These are phyloP conservation scores for Coturnix japonica DNA, from an alignment of 2,113 vertebrate genomes.

Conservation along the genomic window DNA sequence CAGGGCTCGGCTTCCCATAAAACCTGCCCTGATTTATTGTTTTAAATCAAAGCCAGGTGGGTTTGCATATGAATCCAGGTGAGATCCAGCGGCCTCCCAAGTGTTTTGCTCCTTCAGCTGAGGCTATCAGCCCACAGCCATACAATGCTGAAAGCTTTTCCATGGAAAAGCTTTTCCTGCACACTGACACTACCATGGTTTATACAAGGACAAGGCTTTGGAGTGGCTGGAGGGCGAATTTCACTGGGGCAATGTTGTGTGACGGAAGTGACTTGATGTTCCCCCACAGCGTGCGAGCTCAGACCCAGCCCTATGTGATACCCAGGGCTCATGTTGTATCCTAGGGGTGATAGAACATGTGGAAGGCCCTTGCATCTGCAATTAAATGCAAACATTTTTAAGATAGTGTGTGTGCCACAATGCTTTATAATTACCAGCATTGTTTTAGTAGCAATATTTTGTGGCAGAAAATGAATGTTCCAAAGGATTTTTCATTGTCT, in stretches of 20 bases:
- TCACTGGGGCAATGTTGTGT: conserved; percentile 41
- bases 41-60: conserved; percentile 9
- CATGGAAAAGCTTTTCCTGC: neutral
- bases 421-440: neutral
- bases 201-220: conserved; percentile 30
- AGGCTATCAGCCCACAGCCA: neutral
- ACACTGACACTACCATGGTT: neutral
- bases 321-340: neutral
- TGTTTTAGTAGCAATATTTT: neutral
- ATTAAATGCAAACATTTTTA: neutral
- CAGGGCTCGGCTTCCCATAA: neutral
- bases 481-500: neutral
- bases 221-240: conserved; percentile 38
- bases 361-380: neutral
- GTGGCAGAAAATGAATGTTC: neutral
- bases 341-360: neutral
- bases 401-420: neutral
- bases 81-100: neutral
- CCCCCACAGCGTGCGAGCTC: neutral
- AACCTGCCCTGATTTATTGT: neutral
- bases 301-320: neutral
- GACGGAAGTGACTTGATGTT: neutral
- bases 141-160: neutral
- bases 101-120: neutral
- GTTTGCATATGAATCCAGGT: neutral